Percentiles rank a stretch among this genome's conserved stretches.
phyloP scores from a whole-genome alignment of 1,140 invertebrate species.

The Bathynomus jamesi region DNA sequence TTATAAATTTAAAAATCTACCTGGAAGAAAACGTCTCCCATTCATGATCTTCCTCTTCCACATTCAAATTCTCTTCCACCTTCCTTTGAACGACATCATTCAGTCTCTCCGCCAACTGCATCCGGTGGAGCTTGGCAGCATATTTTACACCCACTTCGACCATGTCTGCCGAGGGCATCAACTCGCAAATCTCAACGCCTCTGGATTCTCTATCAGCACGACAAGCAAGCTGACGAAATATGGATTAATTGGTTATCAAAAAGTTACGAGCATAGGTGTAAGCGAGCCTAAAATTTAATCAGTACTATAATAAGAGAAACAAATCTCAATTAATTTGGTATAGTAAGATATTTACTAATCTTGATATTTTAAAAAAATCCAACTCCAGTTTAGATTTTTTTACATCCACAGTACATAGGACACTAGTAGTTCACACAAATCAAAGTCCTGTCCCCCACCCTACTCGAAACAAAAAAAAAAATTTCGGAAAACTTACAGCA shows the following conservation, averaged over 20 bases:
- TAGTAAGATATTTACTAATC: no score
- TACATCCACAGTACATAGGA: no score
- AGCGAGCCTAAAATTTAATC: constrained; percentile 35
- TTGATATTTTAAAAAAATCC: no score
- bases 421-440: background rate
- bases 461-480: constrained; percentile 11
- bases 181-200: constrained; percentile 74
- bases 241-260: no score
- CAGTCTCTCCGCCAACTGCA: constrained; percentile 60
- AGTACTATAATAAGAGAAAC: no score
- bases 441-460: background rate
- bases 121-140: constrained; percentile 63
- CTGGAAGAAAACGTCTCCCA: no score
- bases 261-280: no score
- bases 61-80: constrained; percentile 41
- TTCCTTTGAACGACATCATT: constrained; percentile 27
- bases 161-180: constrained; percentile 66
- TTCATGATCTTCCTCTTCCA: constrained; percentile 32
- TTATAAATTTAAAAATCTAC: no score
- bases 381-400: no score
- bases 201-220: constrained; percentile 72
- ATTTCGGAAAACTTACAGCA: constrained; percentile 47
- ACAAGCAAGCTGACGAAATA: constrained; percentile 69
- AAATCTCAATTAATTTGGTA: no score
- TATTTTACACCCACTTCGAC: constrained; percentile 80